Conservation (phyloP, 2,113 vertebrate genomes). For the Pantherophis guttatus region DNA sequence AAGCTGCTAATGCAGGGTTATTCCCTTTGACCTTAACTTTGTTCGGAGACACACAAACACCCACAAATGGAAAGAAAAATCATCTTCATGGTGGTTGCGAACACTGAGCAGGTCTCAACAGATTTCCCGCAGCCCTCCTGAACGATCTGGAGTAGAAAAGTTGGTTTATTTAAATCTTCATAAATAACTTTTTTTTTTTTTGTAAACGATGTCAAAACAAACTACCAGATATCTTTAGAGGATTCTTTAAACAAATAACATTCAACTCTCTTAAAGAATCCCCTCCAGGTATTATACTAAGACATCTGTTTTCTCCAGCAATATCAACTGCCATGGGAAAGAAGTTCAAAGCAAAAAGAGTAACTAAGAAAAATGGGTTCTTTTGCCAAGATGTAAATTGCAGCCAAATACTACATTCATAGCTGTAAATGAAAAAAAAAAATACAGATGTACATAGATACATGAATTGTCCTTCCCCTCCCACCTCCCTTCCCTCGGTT, state of each 20-base stretch:
- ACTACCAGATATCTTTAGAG: constrained; percentile 48
- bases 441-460: background rate
- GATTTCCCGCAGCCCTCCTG: constrained; percentile 45
- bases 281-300: constrained; percentile 55
- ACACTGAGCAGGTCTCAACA: constrained; percentile 61
- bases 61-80: constrained; percentile 15
- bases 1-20: constrained; percentile 15
- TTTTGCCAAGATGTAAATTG: constrained; percentile 63
- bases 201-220: constrained; percentile 66
- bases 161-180: constrained; percentile 59
- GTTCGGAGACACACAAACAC: constrained; percentile 1
- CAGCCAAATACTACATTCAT: constrained; percentile 47
- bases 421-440: constrained; percentile 32
- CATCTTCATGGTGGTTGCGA: constrained; percentile 42
- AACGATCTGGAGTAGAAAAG: constrained; percentile 59
- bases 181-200: constrained; percentile 51
- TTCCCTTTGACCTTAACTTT: background rate
- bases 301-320: constrained; percentile 71
- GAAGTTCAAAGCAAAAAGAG: constrained; percentile 66
- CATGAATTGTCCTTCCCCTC: background rate
- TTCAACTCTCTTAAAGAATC: constrained; percentile 57
- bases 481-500: background rate
- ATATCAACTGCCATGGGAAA: constrained; percentile 63
- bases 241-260: constrained; percentile 66
- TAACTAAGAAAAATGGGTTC: constrained; percentile 37